Evolutionary conservation across 2,113 vertebrate species (phyloP), one percentile per base, ranked within the genome.

Genomic region (Tauraco erythrolophus): DNA sequence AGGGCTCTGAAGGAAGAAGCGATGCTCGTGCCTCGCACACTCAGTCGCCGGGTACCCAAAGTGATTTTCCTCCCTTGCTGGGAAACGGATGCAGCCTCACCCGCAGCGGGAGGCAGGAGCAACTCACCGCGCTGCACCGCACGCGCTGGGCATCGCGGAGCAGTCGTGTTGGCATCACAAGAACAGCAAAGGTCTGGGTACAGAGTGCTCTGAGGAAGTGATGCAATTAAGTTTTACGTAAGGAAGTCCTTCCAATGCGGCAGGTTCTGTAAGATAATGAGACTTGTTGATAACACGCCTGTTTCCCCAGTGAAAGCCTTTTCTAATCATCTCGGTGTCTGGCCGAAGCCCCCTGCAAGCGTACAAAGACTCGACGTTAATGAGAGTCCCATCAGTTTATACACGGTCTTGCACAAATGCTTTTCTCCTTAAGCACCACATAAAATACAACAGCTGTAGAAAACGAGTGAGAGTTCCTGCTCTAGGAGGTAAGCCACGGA

Each of bases 111-210:
- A 60, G 48, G 60, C 41, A 50, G 0, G 0, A 14, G 9, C 7
- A 33, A 65, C 5, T 57, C 50, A 3, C 19, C 2, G 2, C 2
- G 3, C 37, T 14, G 66, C 72, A 14, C 54, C 7, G 1, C 25
- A 18, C 2, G 1, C 2, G 3, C 0, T 7, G 46, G 69, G 60
- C 74, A 35, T 6, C 31, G 1, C 53, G 4, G 9, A 48, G 54
- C 0, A 0, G 9, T 17, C 46, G 28, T 24, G n/a, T 7, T 28
- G 46, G 31, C 19, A 31, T 13, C 7, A n/a, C 25, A 50, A 0
- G 2, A 15, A 60, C 28, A 86, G 51, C 62, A 86, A 41, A 48
- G n/a, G 33, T 69, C 45, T 62, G 46, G 60, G 22, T 27, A 35
- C 33, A 0, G 14, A 48, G 14, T 9, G 46, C 23, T 19, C 62